Evolutionary conservation across 2,888 invertebrate genomes (phyloP).

Genomic region (Cybosia mesomella): DNA sequence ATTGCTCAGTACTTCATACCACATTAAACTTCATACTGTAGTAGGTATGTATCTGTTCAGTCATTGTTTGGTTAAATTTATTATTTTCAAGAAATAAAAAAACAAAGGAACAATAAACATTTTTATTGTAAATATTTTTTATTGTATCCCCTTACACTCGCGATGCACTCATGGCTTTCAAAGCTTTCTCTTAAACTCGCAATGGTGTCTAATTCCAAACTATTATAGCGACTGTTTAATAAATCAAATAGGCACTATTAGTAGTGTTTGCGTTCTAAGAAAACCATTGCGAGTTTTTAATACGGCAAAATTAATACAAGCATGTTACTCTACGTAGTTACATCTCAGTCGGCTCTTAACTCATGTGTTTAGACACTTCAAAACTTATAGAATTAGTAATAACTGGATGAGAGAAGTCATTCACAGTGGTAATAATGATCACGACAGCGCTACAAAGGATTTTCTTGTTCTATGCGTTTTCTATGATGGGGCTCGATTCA

Average conservation of each 20-base stretch:
- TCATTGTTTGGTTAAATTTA: not conserved
- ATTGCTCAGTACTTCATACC: too few relatives aligned
- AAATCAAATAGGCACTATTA: conserved; percentile 58
- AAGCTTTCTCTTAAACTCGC: conserved; percentile 69
- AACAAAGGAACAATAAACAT: conserved; percentile 83
- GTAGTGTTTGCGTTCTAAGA: conserved; percentile 45
- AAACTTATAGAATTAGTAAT: conserved; percentile 28
- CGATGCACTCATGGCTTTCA: conserved; percentile 74
- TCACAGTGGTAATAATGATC: not conserved
- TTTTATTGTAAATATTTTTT: conserved; percentile 86
- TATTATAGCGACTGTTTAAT: conserved; percentile 30
- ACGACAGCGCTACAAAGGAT: not conserved
- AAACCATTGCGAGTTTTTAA: conserved; percentile 67
- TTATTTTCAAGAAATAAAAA: conserved; percentile 51
- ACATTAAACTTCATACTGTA: too few relatives aligned
- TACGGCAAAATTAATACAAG: conserved; percentile 71
- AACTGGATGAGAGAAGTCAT: conserved; percentile 13
- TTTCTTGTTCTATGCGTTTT: not conserved
- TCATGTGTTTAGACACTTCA: conserved; percentile 70
- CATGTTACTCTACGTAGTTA: conserved; percentile 58
- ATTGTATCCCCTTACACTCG: conserved; percentile 82
- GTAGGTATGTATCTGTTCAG: too few relatives aligned
- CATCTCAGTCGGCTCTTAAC: conserved; percentile 75
- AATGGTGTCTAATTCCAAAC: conserved; percentile 50
- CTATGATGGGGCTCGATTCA: too few relatives aligned